A percentile compares a stretch with the other conserved stretches of the same genome.
These are phyloP conservation scores for Potamilus streckersoni DNA, from an alignment of 1,140 invertebrate species.

Conservation along the genomic window DNA sequence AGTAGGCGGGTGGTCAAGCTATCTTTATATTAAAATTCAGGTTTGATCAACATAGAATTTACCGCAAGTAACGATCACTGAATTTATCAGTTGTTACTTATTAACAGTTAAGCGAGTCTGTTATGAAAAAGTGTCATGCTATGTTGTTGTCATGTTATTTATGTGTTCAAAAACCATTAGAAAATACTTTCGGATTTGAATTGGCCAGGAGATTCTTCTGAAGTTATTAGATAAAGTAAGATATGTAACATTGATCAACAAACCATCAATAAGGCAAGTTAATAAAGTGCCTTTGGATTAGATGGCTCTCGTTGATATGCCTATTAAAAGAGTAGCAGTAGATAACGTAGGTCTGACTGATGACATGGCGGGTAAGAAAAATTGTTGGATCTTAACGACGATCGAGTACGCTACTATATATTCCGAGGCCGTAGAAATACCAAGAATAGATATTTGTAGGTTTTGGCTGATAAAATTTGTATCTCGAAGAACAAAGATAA, in stretches of 20 bases:
- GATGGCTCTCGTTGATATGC: slow-evolving; percentile 37
- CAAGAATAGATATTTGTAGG: not conserved
- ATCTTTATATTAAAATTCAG: too few relatives aligned
- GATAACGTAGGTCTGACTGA: slow-evolving; percentile 39
- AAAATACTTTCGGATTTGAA: slow-evolving; percentile 2
- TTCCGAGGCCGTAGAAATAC: slow-evolving; percentile 4
- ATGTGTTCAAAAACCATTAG: too few relatives aligned
- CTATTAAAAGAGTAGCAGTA: slow-evolving; percentile 38
- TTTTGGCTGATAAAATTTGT: too few relatives aligned
- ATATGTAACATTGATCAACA: slow-evolving; percentile 40
- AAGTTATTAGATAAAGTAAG: slow-evolving; percentile 13
- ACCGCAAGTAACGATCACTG: too few relatives aligned
- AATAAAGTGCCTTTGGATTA: slow-evolving; percentile 29
- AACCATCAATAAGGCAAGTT: slow-evolving; percentile 31
- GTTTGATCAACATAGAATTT: too few relatives aligned
- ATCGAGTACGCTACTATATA: slow-evolving; percentile 18
- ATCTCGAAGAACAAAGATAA: too few relatives aligned
- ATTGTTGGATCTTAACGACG: slow-evolving; percentile 23
- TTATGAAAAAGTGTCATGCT: too few relatives aligned
- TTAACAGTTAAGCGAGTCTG: too few relatives aligned
- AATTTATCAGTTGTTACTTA: too few relatives aligned
- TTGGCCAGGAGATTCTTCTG: slow-evolving; percentile 28
- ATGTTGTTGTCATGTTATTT: too few relatives aligned
- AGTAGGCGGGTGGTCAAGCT: too few relatives aligned
- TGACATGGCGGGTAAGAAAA: slow-evolving; percentile 17